Base-by-base conservation (phyloP, 2,888 invertebrate genomes). In the Philereme vetulata region DNA sequence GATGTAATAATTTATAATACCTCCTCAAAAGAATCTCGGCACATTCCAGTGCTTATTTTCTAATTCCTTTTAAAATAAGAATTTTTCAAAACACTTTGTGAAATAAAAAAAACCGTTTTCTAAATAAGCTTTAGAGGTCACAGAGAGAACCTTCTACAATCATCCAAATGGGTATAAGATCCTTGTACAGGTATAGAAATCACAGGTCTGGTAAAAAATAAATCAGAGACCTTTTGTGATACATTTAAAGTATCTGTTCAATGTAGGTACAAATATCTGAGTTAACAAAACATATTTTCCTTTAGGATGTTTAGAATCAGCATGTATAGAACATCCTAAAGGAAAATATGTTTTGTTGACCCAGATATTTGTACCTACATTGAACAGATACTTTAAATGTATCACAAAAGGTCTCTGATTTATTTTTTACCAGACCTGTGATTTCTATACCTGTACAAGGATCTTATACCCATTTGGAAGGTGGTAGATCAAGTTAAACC, bases 21-120 rank as follows among this genome's bases (percentile, higher is more conserved):
- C 38, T 33, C 8, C 10, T 51, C 50, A 46, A 51, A 54, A 42
- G 10, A 53, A 53, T 59, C 48, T 53, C 49, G 9, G 35, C 10
- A 40, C 44, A 40, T 50, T 53, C 34, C 45, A 36, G 32, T 46
- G 32, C 44, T 36, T 46, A 40, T 46, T 51, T 57, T 51, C 56
- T 45, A 45, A 45, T 50, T 50, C 5, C 9, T 56, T 51, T 46
- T 21, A n/a, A 45, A 44, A 45, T 47, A 47, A 21, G 34, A 50
- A 38, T 33, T 45, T 50, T 44, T 44, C 10, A 40, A 8, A 46
- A 40, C 40, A 43, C 47, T 4, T 42, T 11, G 33, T 8, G 50
- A 34, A 33, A 49, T 43, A 34, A 56, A 36, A n/a, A 3, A 46
- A 40, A 45, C 38, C 44, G 11, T 56, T 56, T 50, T 51, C 45